Base-by-base conservation (phyloP, 1,140 invertebrate genomes). In the Eupristina koningsbergeri region DNA sequence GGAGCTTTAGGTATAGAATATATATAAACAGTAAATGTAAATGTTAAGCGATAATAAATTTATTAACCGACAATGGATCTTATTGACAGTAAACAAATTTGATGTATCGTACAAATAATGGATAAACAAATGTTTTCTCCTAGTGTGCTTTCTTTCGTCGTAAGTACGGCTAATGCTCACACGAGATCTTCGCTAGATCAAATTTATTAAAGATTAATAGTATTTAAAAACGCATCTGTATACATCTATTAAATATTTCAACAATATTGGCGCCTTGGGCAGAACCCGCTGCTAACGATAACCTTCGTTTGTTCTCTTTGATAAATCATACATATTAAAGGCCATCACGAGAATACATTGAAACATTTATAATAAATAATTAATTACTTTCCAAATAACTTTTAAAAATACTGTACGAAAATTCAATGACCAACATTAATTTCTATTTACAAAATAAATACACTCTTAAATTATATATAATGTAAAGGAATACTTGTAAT, bases 231-330 rank as follows among this genome's bases (percentile, higher is more conserved):
- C 86, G 85, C 84, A 85, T 89, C 79, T 87, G 86, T 89, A 88
- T 88, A 88, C 87, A 89, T 89, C 86, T 90, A 88, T 89, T 86
- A 87, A 89, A 89, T 89, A 84, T 86, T 88, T 89, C 85, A 89
- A 89, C 89, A 89, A 86, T 87, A 85, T 87, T 88, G 86, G 87
- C 88, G 87, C 86, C 75, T 87, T 85, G 86, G 86, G 88, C 88
- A 88, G 87, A 88, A 87, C 88, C 87, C 87, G 87, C 87, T 87
- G 87, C 87, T 88, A 87, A 87, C 86, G 86, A 85, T 87, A 86
- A 86, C 76, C 85, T 84, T 80, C 67, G 83, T 80, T 71, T 83
- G 83, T 86, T 78, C 34, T 71, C 61, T 80, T 47, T 77, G 53
- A 39, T 75, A 80, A 61, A 77, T 74, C 74, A 73, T 84, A 85